Percentiles rank a stretch among this genome's conserved stretches.
These are phyloP conservation scores for Pseudochirops cupreus DNA, from an alignment of 2,797 vertebrate species.

Conservation along the genomic window DNA sequence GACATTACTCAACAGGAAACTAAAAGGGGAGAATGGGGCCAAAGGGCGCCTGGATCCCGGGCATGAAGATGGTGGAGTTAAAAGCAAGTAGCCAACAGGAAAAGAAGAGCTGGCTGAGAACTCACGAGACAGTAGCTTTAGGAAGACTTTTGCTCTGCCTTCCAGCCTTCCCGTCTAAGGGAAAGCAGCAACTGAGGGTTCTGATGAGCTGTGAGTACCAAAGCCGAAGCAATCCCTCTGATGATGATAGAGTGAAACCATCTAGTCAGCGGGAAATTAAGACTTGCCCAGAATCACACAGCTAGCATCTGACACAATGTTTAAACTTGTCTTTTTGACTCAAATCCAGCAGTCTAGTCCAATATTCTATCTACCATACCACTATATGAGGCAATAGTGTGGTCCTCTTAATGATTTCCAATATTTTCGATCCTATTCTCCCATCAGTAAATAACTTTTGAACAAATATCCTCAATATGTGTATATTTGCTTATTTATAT, in stretches of 20 bases:
- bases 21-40: neutral
- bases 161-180: neutral
- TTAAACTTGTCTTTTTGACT: neutral
- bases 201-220: neutral
- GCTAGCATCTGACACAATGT: neutral
- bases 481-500: neutral
- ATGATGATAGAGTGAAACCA: neutral
- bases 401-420: neutral
- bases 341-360: neutral
- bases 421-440: neutral
- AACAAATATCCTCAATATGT: neutral
- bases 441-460: neutral
- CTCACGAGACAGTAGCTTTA: neutral
- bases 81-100: neutral
- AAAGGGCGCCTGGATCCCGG: neutral
- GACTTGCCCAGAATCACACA: neutral
- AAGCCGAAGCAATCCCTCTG: neutral
- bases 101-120: neutral
- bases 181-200: neutral
- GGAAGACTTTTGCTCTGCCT: neutral
- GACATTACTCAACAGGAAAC: neutral
- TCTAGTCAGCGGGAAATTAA: neutral
- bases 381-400: neutral
- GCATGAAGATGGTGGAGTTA: neutral
- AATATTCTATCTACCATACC: neutral